Evolutionary conservation across 2,888 invertebrate species (phyloP).

Genomic region (Aspidiotus destructor): DNA sequence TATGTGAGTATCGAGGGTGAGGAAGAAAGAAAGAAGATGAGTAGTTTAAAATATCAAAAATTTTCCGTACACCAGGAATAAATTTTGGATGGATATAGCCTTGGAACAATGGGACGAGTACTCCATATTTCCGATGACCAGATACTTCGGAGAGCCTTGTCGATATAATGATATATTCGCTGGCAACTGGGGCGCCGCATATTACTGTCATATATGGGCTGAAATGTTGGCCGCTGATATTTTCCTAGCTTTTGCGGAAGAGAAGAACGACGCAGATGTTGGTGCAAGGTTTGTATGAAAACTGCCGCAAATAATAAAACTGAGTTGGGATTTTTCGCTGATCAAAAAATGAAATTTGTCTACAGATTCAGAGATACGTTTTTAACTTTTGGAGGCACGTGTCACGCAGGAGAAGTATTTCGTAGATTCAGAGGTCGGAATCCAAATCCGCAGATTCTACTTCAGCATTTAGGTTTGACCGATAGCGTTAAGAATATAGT

Average conservation of each 20-base stretch:
- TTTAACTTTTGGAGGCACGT: constrained; percentile 70
- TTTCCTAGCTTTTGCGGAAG: constrained; percentile 73
- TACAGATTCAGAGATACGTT: constrained; percentile 65
- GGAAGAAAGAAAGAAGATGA: too few relatives aligned
- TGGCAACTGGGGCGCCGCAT: constrained; percentile 76
- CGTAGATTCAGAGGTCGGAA: constrained; percentile 84
- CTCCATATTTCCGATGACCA: constrained; percentile 62
- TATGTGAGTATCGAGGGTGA: constrained; percentile 43
- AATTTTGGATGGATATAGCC: constrained; percentile 72
- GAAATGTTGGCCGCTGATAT: constrained; percentile 83
- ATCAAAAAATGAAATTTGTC: constrained; percentile 12
- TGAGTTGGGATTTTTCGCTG: neutral
- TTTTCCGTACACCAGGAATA: constrained; percentile 44
- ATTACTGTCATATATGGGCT: constrained; percentile 66
- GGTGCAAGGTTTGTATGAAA: constrained; percentile 39
- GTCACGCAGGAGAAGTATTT: constrained; percentile 75
- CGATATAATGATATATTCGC: constrained; percentile 74
- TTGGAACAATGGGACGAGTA: constrained; percentile 71
- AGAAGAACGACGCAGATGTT: constrained; percentile 39
- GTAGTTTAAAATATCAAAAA: neutral
- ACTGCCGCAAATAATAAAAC: neutral
- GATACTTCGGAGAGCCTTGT: constrained; percentile 73
- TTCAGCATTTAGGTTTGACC: constrained; percentile 51
- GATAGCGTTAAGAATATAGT: neutral
- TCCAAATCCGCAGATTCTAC: constrained; percentile 71